Percentiles rank a stretch among this genome's conserved stretches.
phyloP scores from a whole-genome alignment of 1,140 invertebrate genomes.

The Drosophila suzukii region DNA sequence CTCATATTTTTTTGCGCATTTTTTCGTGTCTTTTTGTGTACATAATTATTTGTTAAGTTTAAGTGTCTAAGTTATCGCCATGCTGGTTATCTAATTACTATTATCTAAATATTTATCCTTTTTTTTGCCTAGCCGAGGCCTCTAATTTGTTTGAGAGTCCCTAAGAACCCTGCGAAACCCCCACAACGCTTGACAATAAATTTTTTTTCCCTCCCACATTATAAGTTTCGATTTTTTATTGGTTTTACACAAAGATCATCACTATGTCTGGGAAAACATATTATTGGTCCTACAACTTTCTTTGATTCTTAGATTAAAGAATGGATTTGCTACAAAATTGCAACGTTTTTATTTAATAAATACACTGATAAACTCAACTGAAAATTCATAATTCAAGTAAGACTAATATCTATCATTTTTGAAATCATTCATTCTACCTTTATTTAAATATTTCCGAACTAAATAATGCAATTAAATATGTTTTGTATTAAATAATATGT shows the following conservation, averaged over 20 bases:
- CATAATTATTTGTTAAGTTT: conserved; percentile 64
- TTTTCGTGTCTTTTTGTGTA: conserved; percentile 43
- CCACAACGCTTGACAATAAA: conserved; percentile 68
- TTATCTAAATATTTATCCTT: conserved; percentile 20
- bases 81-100: conserved; percentile 19
- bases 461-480: too few relatives aligned
- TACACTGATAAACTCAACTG: too few relatives aligned
- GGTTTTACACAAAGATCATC: neutral
- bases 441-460: too few relatives aligned
- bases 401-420: too few relatives aligned
- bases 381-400: too few relatives aligned
- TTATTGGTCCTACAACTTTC: too few relatives aligned
- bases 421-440: too few relatives aligned
- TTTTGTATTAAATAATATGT: too few relatives aligned
- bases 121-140: conserved; percentile 23
- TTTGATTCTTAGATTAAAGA: too few relatives aligned
- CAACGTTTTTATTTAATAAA: neutral
- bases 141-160: conserved; percentile 19
- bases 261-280: too few relatives aligned
- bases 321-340: neutral
- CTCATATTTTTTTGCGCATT: conserved; percentile 13
- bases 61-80: conserved; percentile 36
- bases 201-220: conserved; percentile 57
- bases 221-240: conserved; percentile 25
- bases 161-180: neutral